Percentiles rank a stretch among this genome's conserved stretches.
Evolutionary conservation across 2,113 vertebrate species (phyloP).

Genomic region (Pao palembangensis): DNA sequence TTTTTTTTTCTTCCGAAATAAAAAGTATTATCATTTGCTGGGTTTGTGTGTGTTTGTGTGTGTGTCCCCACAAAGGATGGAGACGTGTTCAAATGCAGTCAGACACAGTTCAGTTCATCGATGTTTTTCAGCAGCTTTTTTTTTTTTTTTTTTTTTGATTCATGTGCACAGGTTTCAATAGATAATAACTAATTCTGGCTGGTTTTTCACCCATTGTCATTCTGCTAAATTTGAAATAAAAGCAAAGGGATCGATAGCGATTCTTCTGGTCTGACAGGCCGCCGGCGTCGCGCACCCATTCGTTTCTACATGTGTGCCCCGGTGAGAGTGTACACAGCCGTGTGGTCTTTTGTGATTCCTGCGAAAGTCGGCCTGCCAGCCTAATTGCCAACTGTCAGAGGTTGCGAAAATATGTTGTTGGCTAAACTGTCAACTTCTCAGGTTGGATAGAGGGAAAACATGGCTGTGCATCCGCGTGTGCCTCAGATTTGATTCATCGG

Average conservation of each 20-base stretch:
- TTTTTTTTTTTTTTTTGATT: not conserved
- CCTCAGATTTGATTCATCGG: slow-evolving; percentile 45
- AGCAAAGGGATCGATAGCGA: slow-evolving; percentile 41
- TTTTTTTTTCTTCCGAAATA: no score
- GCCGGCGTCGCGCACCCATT: slow-evolving; percentile 12
- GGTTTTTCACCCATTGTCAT: slow-evolving; percentile 30
- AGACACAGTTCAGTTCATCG: slow-evolving; percentile 6
- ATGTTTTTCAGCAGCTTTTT: slow-evolving; percentile 21
- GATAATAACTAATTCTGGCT: slow-evolving; percentile 32
- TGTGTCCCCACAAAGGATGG: no score
- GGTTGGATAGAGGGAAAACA: slow-evolving; percentile 12
- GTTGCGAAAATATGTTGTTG: slow-evolving; percentile 35
- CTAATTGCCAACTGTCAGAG: slow-evolving; percentile 56
- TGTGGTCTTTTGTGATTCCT: slow-evolving; percentile 15
- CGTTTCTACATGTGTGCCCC: slow-evolving; percentile 11
- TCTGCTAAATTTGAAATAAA: slow-evolving; percentile 43
- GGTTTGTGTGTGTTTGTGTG: no score
- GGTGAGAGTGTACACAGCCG: not conserved
- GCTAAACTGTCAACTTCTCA: slow-evolving; percentile 40
- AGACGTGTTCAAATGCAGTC: no score
- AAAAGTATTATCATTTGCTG: no score
- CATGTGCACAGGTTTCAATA: slow-evolving; percentile 32
- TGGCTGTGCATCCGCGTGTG: not conserved
- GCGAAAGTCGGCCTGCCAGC: slow-evolving; percentile 30
- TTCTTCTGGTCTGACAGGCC: slow-evolving; percentile 41